phyloP scores from a whole-genome alignment of 2,797 vertebrate species.

The Tragelaphus oryx region DNA sequence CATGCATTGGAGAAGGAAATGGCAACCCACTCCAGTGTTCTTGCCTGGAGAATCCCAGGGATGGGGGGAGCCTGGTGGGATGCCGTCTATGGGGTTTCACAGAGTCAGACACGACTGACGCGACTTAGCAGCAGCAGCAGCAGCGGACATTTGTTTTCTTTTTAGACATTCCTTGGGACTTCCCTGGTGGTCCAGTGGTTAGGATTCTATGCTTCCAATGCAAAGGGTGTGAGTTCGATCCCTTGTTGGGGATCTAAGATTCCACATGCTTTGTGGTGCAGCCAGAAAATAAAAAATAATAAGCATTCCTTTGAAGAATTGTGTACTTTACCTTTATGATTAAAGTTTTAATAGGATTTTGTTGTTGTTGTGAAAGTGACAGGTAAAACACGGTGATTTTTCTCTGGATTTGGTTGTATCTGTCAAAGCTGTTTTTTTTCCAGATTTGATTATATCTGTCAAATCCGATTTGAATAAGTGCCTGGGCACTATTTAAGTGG shows the following conservation, averaged over 20 bases:
- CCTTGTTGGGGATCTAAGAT: neutral
- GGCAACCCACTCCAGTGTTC: too few species aligned
- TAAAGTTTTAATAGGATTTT: neutral
- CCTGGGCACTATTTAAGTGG: neutral
- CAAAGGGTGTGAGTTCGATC: neutral
- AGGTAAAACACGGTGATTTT: neutral
- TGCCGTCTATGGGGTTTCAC: too few species aligned
- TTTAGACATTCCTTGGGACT: neutral
- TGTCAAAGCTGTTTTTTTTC: neutral
- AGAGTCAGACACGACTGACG: too few species aligned
- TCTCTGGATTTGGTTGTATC: neutral
- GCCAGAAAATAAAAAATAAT: neutral
- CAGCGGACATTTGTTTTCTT: neutral
- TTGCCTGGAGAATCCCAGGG: too few species aligned
- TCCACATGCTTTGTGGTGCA: neutral
- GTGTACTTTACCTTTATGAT: neutral
- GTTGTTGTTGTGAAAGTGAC: neutral
- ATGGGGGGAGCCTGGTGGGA: too few species aligned
- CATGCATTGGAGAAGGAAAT: too few species aligned
- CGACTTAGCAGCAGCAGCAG: too few species aligned
- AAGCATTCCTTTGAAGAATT: neutral
- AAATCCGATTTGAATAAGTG: neutral
- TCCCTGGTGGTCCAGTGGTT: neutral
- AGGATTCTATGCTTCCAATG: neutral
- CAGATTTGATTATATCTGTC: neutral